Evolutionary conservation across 2,797 vertebrate genomes (phyloP), one percentile per base, ranked within the genome.

Genomic region (Petrocephalus schoutedeni): DNA sequence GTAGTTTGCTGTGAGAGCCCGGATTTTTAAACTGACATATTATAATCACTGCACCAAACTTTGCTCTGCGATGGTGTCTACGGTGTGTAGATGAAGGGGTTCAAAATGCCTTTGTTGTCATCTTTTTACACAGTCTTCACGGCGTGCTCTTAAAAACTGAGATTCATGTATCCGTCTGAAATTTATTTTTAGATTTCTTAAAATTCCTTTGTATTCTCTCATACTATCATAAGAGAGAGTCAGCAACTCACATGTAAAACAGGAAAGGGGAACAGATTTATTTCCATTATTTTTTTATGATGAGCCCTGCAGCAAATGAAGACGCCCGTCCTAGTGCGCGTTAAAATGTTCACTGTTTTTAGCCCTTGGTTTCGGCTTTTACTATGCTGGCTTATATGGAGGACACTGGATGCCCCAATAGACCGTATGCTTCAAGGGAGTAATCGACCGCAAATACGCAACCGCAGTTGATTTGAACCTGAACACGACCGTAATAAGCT

Each of bases 41-140:
- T 86, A 87, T 89, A 90, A 89, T 85, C 77, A 89, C 88, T 89
- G 88, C 89, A 87, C 87, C 88, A 90, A 88, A 91, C 90, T 92
- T 91, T 90, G 87, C 85, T 84, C 61, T 53, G 54, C 80, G 45
- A 87, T 89, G 77, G 83, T 71, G 87, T 88, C 58, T 71, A 88
- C 86, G 32, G 83, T 45, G 87, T n/a, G 59, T 74, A 8, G 64
- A 16, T 57, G 57, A 57, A 87, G 49, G 61, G 19, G 5, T n/a
- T n/a, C 53, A 64, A n/a, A 56, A 36, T 71, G 51, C 51, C n/a
- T 57, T 3, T 58, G 21, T 32, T 36, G 16, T 56, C 36, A 28
- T 54, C 41, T 83, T 51, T 21, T 83, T 54, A 23, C n/a, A 83
- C 8, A 23, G 19, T 21, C 7, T 83, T n/a, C 41, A 83, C 36